Conservation (phyloP, 2,113 vertebrate species). For the Clupea harengus region DNA sequence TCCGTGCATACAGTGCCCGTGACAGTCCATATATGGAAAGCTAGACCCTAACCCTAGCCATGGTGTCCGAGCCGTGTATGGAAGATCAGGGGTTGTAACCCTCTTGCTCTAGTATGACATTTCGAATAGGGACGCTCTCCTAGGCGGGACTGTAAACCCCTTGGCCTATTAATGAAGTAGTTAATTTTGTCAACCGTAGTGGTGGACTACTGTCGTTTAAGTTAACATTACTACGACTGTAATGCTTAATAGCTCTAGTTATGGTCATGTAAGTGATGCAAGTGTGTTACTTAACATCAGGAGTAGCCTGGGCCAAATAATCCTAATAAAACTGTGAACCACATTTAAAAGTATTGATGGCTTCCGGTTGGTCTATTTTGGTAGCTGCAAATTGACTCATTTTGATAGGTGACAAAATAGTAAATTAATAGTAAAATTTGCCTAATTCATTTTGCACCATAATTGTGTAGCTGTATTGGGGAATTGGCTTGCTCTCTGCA, state of each 20-base stretch:
- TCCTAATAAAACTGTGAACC: no score
- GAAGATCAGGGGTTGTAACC: slow-evolving; percentile 58
- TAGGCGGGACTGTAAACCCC: slow-evolving; percentile 17
- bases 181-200: neutral
- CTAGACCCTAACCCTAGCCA: slow-evolving; percentile 70
- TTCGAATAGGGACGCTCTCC: slow-evolving; percentile 19
- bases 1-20: slow-evolving; percentile 59
- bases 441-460: neutral
- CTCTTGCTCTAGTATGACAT: slow-evolving; percentile 37
- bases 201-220: neutral
- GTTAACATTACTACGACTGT: neutral
- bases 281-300: neutral
- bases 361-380: neutral
- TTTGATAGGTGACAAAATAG: no score
- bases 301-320: neutral
- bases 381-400: neutral
- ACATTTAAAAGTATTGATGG: no score
- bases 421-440: neutral
- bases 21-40: slow-evolving; percentile 82
- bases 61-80: slow-evolving; percentile 82
- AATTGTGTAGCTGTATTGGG: neutral
- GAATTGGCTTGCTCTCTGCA: neutral
- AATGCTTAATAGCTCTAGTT: neutral
- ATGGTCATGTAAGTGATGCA: neutral
- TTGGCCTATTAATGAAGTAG: slow-evolving; percentile 6